A percentile compares a stretch with the other conserved stretches of the same genome.
phyloP scores from a whole-genome alignment of 2,797 vertebrate genomes.

The Craterocephalus amniculus region DNA sequence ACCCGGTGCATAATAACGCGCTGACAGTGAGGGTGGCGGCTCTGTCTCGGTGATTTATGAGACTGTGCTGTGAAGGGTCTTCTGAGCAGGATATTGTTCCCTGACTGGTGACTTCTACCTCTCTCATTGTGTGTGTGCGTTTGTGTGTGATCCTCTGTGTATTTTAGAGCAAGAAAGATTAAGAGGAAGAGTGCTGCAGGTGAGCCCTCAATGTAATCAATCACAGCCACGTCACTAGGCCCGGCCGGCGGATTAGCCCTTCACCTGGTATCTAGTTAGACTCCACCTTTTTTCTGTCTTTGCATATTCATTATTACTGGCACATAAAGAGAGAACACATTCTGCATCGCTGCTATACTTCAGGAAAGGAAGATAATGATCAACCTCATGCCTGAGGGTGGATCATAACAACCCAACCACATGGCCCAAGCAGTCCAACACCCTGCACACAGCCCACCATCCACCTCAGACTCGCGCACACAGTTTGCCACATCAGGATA shows the following conservation, averaged over 20 bases:
- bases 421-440: constrained; percentile 75
- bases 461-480: constrained; percentile 60
- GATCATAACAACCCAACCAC: constrained; percentile 76
- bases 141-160: constrained; percentile 50
- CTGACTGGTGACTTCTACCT: constrained; percentile 84
- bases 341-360: constrained; percentile 68
- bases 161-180: constrained; percentile 71
- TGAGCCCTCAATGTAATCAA: constrained; percentile 83
- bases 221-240: constrained; percentile 74
- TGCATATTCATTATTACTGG: constrained; percentile 72
- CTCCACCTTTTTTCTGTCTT: constrained; percentile 46
- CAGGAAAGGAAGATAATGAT: constrained; percentile 77
- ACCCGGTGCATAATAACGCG: constrained; percentile 67
- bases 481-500: constrained; percentile 99
- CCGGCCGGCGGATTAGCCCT: constrained; percentile 60
- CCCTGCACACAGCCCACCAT: constrained; percentile 70
- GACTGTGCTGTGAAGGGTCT: constrained; percentile 82
- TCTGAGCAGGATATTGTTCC: constrained; percentile 87
- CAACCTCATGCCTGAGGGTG: constrained; percentile 50
- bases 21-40: constrained; percentile 84
- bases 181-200: constrained; percentile 78
- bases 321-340: constrained; percentile 69
- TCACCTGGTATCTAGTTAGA: constrained; percentile 66
- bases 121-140: constrained; percentile 63
- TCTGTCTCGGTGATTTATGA: constrained; percentile 88